These are phyloP conservation scores for Lindbergichthys nudifrons DNA, from an alignment of 2,797 vertebrate species.

Conservation along the genomic window DNA sequence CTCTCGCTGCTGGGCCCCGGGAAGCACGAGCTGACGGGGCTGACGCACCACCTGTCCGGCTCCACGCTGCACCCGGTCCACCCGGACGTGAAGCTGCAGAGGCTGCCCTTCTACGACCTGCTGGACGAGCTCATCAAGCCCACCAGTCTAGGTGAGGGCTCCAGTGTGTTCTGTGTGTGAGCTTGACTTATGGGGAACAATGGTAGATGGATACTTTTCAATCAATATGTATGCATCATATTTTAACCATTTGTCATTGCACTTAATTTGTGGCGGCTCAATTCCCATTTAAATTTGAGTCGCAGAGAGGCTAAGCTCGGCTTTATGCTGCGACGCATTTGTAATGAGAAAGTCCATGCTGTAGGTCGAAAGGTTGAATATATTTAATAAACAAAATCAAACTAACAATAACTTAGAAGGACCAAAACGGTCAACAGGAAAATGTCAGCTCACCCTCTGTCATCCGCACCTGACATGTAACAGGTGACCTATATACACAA, in stretches of 20 bases:
- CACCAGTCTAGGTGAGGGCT: conserved; percentile 92
- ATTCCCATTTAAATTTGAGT: too few species aligned
- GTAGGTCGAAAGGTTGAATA: too few species aligned
- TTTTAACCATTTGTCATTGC: not conserved
- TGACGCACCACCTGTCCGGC: conserved; percentile 91
- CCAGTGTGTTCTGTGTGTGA: not conserved
- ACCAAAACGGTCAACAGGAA: too few species aligned
- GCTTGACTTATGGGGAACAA: not conserved
- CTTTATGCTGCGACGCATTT: too few species aligned
- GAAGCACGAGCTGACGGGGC: conserved; percentile 93
- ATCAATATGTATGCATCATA: not conserved
- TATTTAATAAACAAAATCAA: too few species aligned
- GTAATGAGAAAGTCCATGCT: too few species aligned
- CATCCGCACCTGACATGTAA: too few species aligned
- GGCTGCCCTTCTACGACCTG: conserved; percentile 97
- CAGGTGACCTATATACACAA: too few species aligned
- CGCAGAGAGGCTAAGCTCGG: too few species aligned
- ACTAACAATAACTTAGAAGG: too few species aligned
- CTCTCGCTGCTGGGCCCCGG: conserved; percentile 93
- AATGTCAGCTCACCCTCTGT: too few species aligned
- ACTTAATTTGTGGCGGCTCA: not conserved
- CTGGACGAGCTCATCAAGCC: conserved; percentile 98
- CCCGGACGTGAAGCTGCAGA: conserved; percentile 97
- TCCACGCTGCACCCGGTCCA: conserved; percentile 95
- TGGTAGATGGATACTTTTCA: not conserved